Evolutionary conservation across 2,888 invertebrate species (phyloP), one percentile per base, ranked within the genome.

Genomic region (Synanthedon andrenaeformis): DNA sequence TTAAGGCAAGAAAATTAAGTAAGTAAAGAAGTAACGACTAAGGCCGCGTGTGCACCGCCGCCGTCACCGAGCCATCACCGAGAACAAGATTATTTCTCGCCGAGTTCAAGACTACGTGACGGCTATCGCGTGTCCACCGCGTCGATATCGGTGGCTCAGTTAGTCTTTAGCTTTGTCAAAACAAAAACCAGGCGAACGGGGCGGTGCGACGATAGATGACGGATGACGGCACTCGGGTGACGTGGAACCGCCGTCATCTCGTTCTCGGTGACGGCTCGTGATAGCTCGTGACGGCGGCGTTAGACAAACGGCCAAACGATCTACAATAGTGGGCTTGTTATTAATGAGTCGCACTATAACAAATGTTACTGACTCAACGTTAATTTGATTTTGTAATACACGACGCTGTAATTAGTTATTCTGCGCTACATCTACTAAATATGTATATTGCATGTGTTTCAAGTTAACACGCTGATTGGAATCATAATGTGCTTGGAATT

Each of bases 371-470:
- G 23, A 23, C 17, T 57, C 59, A 52, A 60, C 59, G 63, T 59
- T 62, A 65, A 67, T 63, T 59, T 53, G 41, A 49, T 55, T 50
- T 54, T 55, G 51, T 53, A 56, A 17, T 53, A 64, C 61, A 58
- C 55, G 55, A 53, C 55, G 50, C 53, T 52, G 58, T 66, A 63
- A 69, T 69, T 69, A 67, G 61, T 61, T 54, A 53, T 56, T 50
- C 51, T 23, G 14, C 49, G 58, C 59, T 60, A 19, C 23, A 49
- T 49, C 12, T 19, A 17, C 17, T 23, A 45, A 14, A 13, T 13
- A 13, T 49, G 17, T 10, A 49, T 49, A 49, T 49, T 49, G 13
- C 49, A 49, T 8, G 17, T 17, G 23, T 17, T 23, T 8, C 13
- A 19, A 13, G 17, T 17, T 12, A 23, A 49, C 14, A 49, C 3